Conservation (phyloP, 2,797 vertebrate species). For the Cyprinodon diabolis region DNA sequence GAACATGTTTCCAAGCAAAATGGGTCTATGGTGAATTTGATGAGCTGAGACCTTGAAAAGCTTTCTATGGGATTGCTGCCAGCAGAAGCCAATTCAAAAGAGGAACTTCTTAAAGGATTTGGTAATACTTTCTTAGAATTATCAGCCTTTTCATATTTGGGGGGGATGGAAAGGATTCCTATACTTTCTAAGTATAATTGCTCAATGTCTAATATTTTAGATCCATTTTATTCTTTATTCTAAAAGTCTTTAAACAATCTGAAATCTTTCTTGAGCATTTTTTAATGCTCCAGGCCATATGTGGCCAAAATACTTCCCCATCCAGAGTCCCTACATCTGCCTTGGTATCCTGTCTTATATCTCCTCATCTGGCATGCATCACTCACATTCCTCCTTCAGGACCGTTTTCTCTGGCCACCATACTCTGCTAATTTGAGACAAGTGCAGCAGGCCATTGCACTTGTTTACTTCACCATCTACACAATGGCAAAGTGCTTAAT, state of each 20-base stretch:
- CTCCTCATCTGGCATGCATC: conserved; percentile 70
- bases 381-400: conserved; percentile 64
- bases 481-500: conserved; percentile 41
- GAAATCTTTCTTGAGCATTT: not conserved
- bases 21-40: conserved; percentile 22
- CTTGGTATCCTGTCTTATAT: conserved; percentile 39
- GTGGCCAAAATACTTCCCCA: conserved; percentile 36
- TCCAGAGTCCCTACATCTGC: conserved; percentile 55
- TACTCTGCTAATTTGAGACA: conserved; percentile 59
- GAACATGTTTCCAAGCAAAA: conserved; percentile 44
- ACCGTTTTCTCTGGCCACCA: conserved; percentile 54
- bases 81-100: conserved; percentile 12
- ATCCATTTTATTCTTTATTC: conserved; percentile 1
- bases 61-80: conserved; percentile 24
- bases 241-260: conserved; percentile 4
- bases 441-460: conserved; percentile 44
- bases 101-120: conserved; percentile 21
- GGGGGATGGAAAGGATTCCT: not conserved
- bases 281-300: conserved; percentile 11
- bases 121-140: conserved; percentile 11
- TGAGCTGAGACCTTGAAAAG: conserved; percentile 17
- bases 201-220: not conserved
- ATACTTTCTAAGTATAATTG: not conserved
- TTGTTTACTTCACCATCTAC: conserved; percentile 43
- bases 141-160: not conserved